Base-by-base conservation (phyloP, 35 echinoderm and acorn worm genomes). In the Apostichopus parvimensis region DNA sequence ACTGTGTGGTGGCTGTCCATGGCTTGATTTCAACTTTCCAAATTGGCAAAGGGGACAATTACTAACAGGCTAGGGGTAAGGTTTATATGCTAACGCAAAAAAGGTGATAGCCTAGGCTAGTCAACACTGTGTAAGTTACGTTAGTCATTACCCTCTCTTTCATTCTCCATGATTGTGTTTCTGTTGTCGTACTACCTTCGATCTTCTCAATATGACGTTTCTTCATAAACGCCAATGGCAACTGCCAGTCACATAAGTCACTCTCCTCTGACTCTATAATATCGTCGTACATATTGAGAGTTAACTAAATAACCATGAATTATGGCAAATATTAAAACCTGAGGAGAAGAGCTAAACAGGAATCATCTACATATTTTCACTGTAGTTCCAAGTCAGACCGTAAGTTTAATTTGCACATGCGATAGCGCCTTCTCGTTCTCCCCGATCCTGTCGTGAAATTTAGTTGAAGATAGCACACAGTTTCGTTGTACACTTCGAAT, bases 111-210 rank as follows among this genome's bases (percentile, higher is more conserved):
- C 34, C 34, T 45, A 45, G 34, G 34, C 34, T 45, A 45, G 34
- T 45, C 34, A 45, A 45, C 34, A 45, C 34, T 45, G 34, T 45
- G 34, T 45, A 45, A 45, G 34, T 45, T 45, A 53, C 34, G 25
- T 52, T 57, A 34, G 79, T 82, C 17, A 79, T 92, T 79, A 99
- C 97, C 92, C 97, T 76, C 83, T 99, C 97, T 92, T 99, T 99
- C 97, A 99, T 99, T 89, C 97, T 85, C 97, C 97, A 99, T 96
- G 97, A 93, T 79, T 99, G 97, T 82, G 97, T 99, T 93, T 96
- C 97, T 22, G 93, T 93, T 83, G 91, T 95, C 6, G 79, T 93
- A 82, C 90, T 93, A 4, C 95, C 97, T 93, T 94, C 95, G n/a
- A 99, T 99, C 55, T 60, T 80, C 71, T 99, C 97, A 22, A 91